Evolutionary conservation across 1,140 invertebrate genomes (phyloP), one percentile per base, ranked within the genome.

Genomic region (Streblospio benedicti): DNA sequence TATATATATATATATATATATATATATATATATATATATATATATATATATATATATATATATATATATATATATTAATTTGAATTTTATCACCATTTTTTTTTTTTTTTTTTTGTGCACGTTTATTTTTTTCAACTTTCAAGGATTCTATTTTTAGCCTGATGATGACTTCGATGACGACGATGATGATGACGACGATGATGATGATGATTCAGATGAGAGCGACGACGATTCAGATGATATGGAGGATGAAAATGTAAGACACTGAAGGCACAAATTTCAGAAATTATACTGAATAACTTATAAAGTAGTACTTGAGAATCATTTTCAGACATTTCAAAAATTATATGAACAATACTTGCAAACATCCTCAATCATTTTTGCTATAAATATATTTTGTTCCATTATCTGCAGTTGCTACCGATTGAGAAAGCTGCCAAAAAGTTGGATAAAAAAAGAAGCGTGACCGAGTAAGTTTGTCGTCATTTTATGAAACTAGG

Each of bases 381-480:
- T 64, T 20, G 16, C 20, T 49, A 1, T 30, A 41, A 20, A 27
- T 38, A 28, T 35, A 35, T 60, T 20, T 53, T 31, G 52, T 30
- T 57, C n/a, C 50, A 45, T 49, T 43, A 32, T 47, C 59, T 61
- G 33, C 54, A 72, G 71, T 72, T 89, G 72, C 74, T 92, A 31
- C 90, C 91, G 1, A 90, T 95, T 75, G 91, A 95, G 79, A 90
- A 86, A 73, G 83, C 85, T 61, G 87, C 88, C 58, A 87, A 86
- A 61, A 90, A 87, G 74, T 76, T 95, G 1, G 85, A 85, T 69
- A 86, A 86, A 67, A 85, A 88, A 70, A 80, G 87, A 71, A 81
- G 83, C 60, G 72, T 83, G 69, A 84, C 87, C 63, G 81, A 84
- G 74, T 79, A 75, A 76, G 67, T 66, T 63, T n/a, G n/a, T n/a